Conservation (phyloP, 2,797 vertebrate genomes). For the Antennarius maculatus region DNA sequence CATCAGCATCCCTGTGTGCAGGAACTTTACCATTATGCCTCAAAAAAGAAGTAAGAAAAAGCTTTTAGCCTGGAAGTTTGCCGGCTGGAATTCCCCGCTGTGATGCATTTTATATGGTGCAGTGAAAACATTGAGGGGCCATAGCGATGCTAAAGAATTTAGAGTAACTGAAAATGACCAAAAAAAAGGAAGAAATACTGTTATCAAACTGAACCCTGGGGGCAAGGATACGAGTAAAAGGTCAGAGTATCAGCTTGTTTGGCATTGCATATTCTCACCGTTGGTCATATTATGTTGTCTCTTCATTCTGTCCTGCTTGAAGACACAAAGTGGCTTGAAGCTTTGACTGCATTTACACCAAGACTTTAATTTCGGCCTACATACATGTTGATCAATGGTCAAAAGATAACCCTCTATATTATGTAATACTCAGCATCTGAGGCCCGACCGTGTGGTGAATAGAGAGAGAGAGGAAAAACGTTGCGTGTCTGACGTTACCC, state of each 20-base stretch:
- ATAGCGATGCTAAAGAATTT: slow-evolving; percentile 18
- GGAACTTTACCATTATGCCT: slow-evolving; percentile 43
- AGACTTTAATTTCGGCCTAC: slow-evolving; percentile 24
- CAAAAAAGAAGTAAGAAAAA: slow-evolving; percentile 4
- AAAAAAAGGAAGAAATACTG: slow-evolving; percentile 6
- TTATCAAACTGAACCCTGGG: background rate
- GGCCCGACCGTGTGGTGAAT: slow-evolving; percentile 27
- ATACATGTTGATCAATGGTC: slow-evolving; percentile 22
- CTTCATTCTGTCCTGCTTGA: too few species aligned
- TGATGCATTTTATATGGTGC: slow-evolving; percentile 48
- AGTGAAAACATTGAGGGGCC: slow-evolving; percentile 21
- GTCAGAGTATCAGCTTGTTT: too few species aligned
- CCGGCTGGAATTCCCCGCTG: slow-evolving; percentile 46
- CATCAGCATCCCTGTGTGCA: slow-evolving; percentile 37
- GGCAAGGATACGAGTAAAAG: background rate
- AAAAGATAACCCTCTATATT: slow-evolving; percentile 24
- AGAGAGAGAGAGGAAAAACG: slow-evolving; percentile 40
- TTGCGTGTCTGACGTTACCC: slow-evolving; percentile 39
- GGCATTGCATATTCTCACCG: too few species aligned
- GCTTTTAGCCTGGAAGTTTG: slow-evolving; percentile 43
- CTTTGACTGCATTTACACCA: background rate
- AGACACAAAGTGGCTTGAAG: too few species aligned
- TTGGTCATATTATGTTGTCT: too few species aligned
- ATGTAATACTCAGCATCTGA: slow-evolving; percentile 36
- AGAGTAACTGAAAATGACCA: slow-evolving; percentile 22